Percentiles rank a stretch among this genome's conserved stretches.
phyloP scores from a whole-genome alignment of 2,888 invertebrate species.

The Zaprionus obscuricornis region DNA sequence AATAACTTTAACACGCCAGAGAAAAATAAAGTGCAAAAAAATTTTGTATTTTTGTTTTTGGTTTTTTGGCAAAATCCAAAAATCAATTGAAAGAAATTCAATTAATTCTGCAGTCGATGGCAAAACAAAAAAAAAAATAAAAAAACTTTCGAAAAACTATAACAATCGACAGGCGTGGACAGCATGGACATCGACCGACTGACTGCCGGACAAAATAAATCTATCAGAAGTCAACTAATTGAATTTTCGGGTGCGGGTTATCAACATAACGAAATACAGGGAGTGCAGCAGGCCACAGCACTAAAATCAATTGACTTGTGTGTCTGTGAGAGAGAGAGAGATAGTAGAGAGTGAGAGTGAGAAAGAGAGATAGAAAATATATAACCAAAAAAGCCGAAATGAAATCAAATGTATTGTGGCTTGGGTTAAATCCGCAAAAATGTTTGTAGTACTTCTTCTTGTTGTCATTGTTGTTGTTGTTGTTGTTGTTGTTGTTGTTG shows the following conservation, averaged over 20 bases:
- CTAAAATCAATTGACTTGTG: constrained; percentile 49
- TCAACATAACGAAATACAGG: constrained; percentile 3
- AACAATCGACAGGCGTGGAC: constrained; percentile 29
- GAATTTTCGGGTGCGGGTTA: constrained; percentile 48
- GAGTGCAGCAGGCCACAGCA: background rate
- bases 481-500: constrained; percentile 15
- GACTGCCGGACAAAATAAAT: constrained; percentile 41
- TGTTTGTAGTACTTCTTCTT: constrained; percentile 18
- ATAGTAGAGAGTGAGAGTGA: too few species aligned
- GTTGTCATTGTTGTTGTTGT: constrained; percentile 12
- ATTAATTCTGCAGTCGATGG: constrained; percentile 17
- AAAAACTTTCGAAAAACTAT: constrained; percentile 32
- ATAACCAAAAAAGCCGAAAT: constrained; percentile 34
- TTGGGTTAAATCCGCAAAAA: constrained; percentile 60
- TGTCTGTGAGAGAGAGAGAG: too few species aligned
- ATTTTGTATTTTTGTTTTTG: too few species aligned
- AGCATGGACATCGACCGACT: background rate
- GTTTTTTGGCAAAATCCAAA: constrained; percentile 8
- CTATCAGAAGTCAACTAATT: constrained; percentile 59
- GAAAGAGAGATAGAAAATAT: too few species aligned
- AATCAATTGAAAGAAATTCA: constrained; percentile 19
- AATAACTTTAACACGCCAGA: too few species aligned
- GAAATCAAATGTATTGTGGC: constrained; percentile 73
- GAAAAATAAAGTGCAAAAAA: too few species aligned
- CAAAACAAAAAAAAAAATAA: too few species aligned